Conservation (phyloP, 2,797 vertebrate genomes). For the Phrynocephalus forsythii region DNA sequence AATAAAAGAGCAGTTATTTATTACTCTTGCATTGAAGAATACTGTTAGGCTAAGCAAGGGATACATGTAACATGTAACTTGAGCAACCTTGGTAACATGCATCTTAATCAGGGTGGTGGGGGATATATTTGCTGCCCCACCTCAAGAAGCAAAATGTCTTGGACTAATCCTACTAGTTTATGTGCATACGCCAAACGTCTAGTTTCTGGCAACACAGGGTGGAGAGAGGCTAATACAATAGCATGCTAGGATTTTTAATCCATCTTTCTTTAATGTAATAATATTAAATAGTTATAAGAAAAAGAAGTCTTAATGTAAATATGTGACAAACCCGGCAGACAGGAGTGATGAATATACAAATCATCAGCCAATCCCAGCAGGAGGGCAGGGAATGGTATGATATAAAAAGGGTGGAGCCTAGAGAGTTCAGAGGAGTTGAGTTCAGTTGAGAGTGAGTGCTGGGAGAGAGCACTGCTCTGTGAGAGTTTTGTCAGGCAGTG, state of each 20-base stretch:
- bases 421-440: too few relatives aligned
- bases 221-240: not conserved
- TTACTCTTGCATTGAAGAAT: not conserved
- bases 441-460: too few relatives aligned
- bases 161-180: not conserved
- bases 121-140: not conserved
- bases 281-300: constrained; percentile 12
- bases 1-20: not conserved
- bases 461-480: too few relatives aligned
- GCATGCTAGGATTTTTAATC: not conserved
- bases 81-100: not conserved
- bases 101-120: not conserved
- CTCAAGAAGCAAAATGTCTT: not conserved
- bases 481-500: too few relatives aligned
- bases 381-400: too few relatives aligned
- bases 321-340: too few relatives aligned
- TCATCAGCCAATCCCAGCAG: too few relatives aligned
- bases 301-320: constrained; percentile 13
- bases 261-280: not conserved
- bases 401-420: too few relatives aligned
- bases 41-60: not conserved
- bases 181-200: not conserved
- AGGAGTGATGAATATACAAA: too few relatives aligned
- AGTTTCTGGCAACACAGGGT: not conserved
- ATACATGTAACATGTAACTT: not conserved